Evolutionary conservation across 2,888 invertebrate species (phyloP).

Genomic region (Phyto melanocephala): DNA sequence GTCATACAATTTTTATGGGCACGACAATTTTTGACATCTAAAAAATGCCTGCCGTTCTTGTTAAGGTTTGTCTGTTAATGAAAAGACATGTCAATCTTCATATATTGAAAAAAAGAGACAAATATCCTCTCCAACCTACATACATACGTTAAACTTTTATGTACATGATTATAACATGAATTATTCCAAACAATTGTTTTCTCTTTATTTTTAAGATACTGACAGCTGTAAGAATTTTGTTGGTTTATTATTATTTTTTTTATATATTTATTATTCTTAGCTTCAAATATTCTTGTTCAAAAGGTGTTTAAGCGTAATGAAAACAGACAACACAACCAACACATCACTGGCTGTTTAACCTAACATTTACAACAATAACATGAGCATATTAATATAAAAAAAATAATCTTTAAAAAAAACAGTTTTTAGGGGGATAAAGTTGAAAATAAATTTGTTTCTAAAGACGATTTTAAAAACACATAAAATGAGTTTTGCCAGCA

Average conservation of each 20-base stretch:
- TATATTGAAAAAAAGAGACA: no score
- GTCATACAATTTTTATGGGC: no score
- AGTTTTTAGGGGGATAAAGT: neutral
- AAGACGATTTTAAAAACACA: slow-evolving; percentile 2
- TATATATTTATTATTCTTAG: neutral
- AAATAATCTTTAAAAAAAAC: neutral
- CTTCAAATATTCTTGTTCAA: neutral
- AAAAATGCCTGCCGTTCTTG: no score
- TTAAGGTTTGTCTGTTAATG: no score
- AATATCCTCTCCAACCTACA: no score
- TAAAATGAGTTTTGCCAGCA: slow-evolving; percentile 23
- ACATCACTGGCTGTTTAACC: slow-evolving; percentile 10
- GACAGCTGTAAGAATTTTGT: neutral
- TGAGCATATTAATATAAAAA: neutral
- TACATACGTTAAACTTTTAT: no score
- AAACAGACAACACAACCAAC: slow-evolving; percentile 9
- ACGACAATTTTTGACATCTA: no score
- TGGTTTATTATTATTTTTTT: neutral
- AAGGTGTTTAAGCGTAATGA: slow-evolving; percentile 24
- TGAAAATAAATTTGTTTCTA: neutral
- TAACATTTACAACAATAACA: neutral
- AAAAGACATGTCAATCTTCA: no score
- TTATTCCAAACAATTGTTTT: neutral
- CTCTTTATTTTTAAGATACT: neutral
- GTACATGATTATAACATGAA: neutral